phyloP scores from a whole-genome alignment of 2,797 vertebrate genomes.

The Paedocypris micromegethes region DNA sequence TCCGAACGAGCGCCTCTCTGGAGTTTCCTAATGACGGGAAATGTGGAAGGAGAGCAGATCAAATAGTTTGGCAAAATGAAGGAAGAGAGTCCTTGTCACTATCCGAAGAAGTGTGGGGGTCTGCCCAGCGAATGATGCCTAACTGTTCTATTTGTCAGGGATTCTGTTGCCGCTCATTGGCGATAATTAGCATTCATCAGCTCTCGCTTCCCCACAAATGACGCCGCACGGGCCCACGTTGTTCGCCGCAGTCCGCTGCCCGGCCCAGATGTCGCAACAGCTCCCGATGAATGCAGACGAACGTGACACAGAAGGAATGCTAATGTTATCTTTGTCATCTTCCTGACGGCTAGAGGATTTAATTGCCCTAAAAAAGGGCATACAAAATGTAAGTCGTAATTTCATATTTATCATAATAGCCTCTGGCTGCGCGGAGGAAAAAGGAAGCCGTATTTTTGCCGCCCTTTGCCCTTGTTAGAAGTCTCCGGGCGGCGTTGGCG shows the following conservation, averaged over 20 bases:
- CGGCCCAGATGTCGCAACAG: slow-evolving; percentile 54
- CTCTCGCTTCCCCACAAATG: slow-evolving; percentile 39
- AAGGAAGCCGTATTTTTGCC: slow-evolving; percentile 61
- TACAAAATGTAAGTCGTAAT: slow-evolving; percentile 64
- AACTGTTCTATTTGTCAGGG: slow-evolving; percentile 25
- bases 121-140: background rate
- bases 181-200: slow-evolving; percentile 55
- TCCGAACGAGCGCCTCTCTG: slow-evolving; percentile 73
- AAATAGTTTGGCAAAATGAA: slow-evolving; percentile 74
- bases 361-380: slow-evolving; percentile 61
- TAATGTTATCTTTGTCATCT: slow-evolving; percentile 60
- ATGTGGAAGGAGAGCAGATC: slow-evolving; percentile 77
- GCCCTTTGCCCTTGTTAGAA: slow-evolving; percentile 73
- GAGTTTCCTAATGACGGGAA: slow-evolving; percentile 75
- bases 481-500: slow-evolving; percentile 58
- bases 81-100: slow-evolving; percentile 70
- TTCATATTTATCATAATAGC: slow-evolving; percentile 73
- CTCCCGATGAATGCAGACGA: slow-evolving; percentile 65
- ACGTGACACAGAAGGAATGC: slow-evolving; percentile 54
- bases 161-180: slow-evolving; percentile 22
- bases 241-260: slow-evolving; percentile 53
- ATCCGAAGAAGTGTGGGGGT: slow-evolving; percentile 31
- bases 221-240: slow-evolving; percentile 47
- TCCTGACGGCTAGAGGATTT: slow-evolving; percentile 63
- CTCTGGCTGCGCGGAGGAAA: slow-evolving; percentile 60